A percentile compares a stretch with the other conserved stretches of the same genome.
Conservation (phyloP, 2,113 vertebrate species). For the Uria aalge region DNA sequence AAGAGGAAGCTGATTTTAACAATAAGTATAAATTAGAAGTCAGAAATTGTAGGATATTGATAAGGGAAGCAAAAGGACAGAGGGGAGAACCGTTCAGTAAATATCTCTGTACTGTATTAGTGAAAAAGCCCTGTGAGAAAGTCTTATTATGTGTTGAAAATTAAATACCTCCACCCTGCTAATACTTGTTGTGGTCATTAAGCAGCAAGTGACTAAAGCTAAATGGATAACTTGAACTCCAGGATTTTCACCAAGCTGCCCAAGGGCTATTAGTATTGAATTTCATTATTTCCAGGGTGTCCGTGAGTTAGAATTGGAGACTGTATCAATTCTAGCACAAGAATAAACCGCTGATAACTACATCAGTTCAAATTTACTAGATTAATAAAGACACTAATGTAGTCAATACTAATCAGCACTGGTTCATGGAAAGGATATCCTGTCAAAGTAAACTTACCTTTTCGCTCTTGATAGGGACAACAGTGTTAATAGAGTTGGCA, state of each 20-base stretch:
- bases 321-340: not conserved
- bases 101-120: not conserved
- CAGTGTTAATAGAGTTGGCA: conserved; percentile 36
- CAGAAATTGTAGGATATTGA: not conserved
- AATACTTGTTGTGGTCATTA: conserved; percentile 22
- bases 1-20: not conserved
- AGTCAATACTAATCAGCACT: conserved; percentile 18
- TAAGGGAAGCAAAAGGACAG: not conserved
- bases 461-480: not conserved
- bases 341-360: not conserved
- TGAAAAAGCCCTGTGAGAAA: not conserved
- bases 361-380: conserved; percentile 13
- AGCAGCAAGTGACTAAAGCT: conserved; percentile 30
- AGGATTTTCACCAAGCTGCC: conserved; percentile 16
- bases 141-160: not conserved
- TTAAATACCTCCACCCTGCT: not conserved
- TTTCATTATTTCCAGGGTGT: conserved; percentile 26
- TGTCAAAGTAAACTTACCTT: conserved; percentile 49
- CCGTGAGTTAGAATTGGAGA: not conserved
- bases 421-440: conserved; percentile 8
- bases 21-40: not conserved
- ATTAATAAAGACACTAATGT: conserved; percentile 44
- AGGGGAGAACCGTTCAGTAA: not conserved
- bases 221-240: conserved; percentile 27
- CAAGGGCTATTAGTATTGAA: conserved; percentile 9